Base-by-base conservation (phyloP, 2,888 invertebrate species). In the Eledone cirrhosa region DNA sequence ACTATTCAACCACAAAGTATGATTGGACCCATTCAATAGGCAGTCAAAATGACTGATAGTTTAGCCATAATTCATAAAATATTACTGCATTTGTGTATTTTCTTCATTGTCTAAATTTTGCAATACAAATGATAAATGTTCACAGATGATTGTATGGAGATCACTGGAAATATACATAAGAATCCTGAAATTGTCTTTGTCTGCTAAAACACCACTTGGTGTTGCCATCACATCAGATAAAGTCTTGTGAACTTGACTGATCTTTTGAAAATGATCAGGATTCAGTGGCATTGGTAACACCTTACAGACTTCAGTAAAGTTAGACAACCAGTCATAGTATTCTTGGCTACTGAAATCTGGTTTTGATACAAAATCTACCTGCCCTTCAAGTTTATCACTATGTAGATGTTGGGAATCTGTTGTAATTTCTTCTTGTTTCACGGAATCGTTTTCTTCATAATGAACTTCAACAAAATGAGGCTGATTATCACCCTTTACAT, bases 321-420 rank as follows among this genome's bases (percentile, higher is more conserved):
- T 85, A 4, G 88, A 87, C 79, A 89, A 82, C 89, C 89, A 89
- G 82, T 89, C 87, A 76, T 88, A 89, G 77, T 89, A 89, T 16
- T 87, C 88, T 80, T 89, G 89, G 79, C 88, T 87, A 48, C 82
- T 82, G 79, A 89, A 88, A 78, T 89, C 87, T 14, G 89, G 89
- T 53, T 86, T 85, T n/a, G 80, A 78, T 16, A 89, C 86, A 83
- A 82, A 89, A 81, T 88, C 86, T 8, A 83, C 22, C 24, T 41
- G 16, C 59, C 74, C 22, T 27, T 48, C 67, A 8, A 16, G 31
- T 48, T 53, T 41, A 27, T 78, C 27, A 47, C 69, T 59, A 22
- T 41, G 48, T 63, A 41, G 1, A 11, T 27, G 19, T 13, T 72
- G 24, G 14, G 47, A 31, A 41, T 67, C 27, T 31, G 80, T 31